A percentile compares a stretch with the other conserved stretches of the same genome.
These are phyloP conservation scores for Dicaeum eximium DNA, from an alignment of 2,113 vertebrate genomes.

Conservation along the genomic window DNA sequence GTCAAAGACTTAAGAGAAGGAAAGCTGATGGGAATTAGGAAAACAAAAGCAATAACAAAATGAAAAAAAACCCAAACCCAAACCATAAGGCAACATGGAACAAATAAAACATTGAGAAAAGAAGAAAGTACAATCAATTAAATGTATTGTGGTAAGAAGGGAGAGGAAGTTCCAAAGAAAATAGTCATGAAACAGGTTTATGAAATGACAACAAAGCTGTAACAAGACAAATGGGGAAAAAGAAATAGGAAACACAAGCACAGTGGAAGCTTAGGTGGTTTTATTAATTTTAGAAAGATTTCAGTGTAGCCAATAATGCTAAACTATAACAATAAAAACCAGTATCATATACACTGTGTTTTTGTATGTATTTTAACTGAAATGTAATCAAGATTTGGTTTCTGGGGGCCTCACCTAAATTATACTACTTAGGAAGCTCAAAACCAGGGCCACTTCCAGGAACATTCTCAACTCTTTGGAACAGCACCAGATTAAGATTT, in stretches of 20 bases:
- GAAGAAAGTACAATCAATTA: background rate
- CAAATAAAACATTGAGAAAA: background rate
- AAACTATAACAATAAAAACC: background rate
- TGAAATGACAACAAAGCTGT: background rate
- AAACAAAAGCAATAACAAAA: background rate
- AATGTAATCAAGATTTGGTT: background rate
- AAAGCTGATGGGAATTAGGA: background rate
- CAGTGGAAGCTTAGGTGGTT: background rate
- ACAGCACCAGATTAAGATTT: background rate
- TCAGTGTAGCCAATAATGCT: background rate
- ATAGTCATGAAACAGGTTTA: background rate
- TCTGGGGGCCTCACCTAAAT: background rate
- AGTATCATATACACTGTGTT: background rate
- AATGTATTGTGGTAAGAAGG: background rate
- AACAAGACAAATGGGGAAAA: background rate
- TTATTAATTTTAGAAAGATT: constrained; percentile 38
- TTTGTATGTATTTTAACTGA: background rate
- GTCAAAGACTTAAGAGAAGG: background rate
- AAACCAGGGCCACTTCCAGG: background rate
- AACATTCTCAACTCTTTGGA: background rate
- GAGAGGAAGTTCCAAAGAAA: background rate
- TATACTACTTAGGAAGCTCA: background rate
- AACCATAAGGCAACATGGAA: background rate
- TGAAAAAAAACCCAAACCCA: background rate
- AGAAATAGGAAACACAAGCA: constrained; percentile 17